Evolutionary conservation across 2,888 invertebrate genomes (phyloP).

Genomic region (Acrobasis consociella): DNA sequence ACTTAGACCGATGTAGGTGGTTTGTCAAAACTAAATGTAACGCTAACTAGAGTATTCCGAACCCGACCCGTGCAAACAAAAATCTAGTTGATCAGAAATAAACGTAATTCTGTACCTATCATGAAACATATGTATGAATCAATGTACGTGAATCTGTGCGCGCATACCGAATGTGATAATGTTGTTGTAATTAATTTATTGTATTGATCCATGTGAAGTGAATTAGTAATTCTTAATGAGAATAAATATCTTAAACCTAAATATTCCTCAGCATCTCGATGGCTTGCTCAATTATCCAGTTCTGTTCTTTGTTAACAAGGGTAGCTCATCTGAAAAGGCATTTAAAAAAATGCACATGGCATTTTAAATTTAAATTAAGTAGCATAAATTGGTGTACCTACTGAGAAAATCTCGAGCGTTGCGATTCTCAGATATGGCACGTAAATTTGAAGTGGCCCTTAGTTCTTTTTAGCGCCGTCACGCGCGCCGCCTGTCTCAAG

Average conservation of each 20-base stretch:
- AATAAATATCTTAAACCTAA: too few relatives aligned
- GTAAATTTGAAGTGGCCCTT: constrained; percentile 49
- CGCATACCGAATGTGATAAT: too few relatives aligned
- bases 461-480: constrained; percentile 63
- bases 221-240: too few relatives aligned
- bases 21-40: too few relatives aligned
- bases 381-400: constrained; percentile 13
- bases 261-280: background rate
- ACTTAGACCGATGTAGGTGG: too few relatives aligned
- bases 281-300: background rate
- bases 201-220: too few relatives aligned
- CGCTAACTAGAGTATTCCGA: too few relatives aligned
- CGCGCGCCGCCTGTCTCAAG: constrained; percentile 54
- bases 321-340: background rate
- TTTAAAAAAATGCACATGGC: background rate
- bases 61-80: background rate
- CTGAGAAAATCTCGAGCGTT: constrained; percentile 32
- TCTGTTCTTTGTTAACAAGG: background rate
- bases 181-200: too few relatives aligned
- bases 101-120: background rate
- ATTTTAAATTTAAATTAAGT: constrained; percentile 8
- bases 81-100: background rate
- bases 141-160: too few relatives aligned
- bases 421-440: constrained; percentile 64
- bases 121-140: too few relatives aligned